These are phyloP conservation scores for Caenorhabditis sp. DNA, from an alignment of 2,888 invertebrate genomes.

Conservation along the genomic window DNA sequence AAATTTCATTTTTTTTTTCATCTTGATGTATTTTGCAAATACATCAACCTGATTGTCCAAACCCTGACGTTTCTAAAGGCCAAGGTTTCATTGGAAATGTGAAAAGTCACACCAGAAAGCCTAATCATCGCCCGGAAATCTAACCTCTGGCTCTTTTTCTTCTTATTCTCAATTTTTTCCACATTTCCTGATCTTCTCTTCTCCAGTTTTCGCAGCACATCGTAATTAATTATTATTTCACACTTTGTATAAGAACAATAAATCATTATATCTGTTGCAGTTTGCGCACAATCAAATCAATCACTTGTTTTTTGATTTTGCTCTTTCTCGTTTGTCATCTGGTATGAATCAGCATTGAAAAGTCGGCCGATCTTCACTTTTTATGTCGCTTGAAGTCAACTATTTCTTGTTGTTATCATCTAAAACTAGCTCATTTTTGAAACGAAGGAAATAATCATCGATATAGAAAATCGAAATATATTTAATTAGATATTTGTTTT, in stretches of 20 bases:
- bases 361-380: not conserved
- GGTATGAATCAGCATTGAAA: not conserved
- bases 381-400: not conserved
- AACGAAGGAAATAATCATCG: not conserved
- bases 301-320: not conserved
- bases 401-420: not conserved
- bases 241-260: not conserved
- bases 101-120: too few species aligned
- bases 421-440: conserved; percentile 2
- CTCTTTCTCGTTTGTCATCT: not conserved
- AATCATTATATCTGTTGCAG: not conserved
- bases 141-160: too few species aligned
- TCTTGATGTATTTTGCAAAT: too few species aligned
- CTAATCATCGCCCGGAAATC: too few species aligned
- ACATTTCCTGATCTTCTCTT: too few species aligned
- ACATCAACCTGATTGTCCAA: too few species aligned
- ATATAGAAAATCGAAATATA: too few species aligned
- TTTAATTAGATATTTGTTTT: not conserved
- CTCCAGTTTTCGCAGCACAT: too few species aligned
- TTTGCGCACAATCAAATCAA: not conserved
- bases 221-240: not conserved
- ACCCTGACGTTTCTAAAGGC: too few species aligned
- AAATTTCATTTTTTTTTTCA: too few species aligned
- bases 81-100: too few species aligned
- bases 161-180: too few species aligned